Evolutionary conservation across 2,888 invertebrate species (phyloP), one percentile per base, ranked within the genome.

Genomic region (Deilephila elpenor): DNA sequence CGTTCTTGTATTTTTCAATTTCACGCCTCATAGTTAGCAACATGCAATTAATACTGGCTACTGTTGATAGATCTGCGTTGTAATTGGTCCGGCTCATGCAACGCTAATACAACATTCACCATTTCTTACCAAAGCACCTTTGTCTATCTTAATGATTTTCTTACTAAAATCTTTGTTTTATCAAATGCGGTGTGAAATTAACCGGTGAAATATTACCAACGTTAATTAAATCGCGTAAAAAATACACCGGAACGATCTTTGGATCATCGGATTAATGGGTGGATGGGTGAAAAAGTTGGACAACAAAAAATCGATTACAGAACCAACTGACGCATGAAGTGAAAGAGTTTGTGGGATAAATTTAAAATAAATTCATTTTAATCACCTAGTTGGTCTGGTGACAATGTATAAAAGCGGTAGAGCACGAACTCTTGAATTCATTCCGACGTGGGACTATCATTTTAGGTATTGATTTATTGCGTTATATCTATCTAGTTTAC

Each of bases 31-130:
- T 25, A 67, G 67, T 67, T 67, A 67, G n/a, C 44, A 64, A 64
- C 17, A 29, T 51, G 67, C 67, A 67, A 67, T 67, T 67, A 67
- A 25, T 67, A 51, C 25, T 1, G 67, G 51, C 67, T 51, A 67
- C 67, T 67, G 67, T 67, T 67, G 67, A 67, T 67, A 67, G 51
- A 67, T 67, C 67, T 67, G 67, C 51, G 67, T 17, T 67, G 51
- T 67, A 67, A 67, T 51, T 67, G 67, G 51, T 29, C 67, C 17
- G 20, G 20, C 19, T 44, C 67, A 67, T 67, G 67, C 67, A 67
- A 67, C 67, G 37, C 34, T 67, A 67, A 67, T 25, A 62, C 62
- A 51, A 51, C 67, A 51, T 44, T 64, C 64, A 51, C 67, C 17
- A 67, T 67, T 67, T 25, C 67, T 67, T 67, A 67, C 67, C 14